These are phyloP conservation scores for Lanius collurio DNA, from an alignment of 2,113 vertebrate genomes.

Conservation along the genomic window DNA sequence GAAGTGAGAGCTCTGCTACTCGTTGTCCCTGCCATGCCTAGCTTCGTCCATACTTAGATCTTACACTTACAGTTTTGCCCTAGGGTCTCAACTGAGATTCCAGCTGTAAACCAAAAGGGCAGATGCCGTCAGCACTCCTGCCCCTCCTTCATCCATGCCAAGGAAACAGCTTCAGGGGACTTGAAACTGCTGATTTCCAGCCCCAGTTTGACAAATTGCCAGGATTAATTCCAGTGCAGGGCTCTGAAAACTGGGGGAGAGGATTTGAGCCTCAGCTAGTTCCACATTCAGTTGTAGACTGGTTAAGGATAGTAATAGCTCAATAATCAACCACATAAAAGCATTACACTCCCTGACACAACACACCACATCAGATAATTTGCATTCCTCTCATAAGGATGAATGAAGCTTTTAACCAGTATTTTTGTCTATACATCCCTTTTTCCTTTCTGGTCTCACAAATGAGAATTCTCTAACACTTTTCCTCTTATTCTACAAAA, in stretches of 20 bases:
- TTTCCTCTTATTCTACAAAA: background rate
- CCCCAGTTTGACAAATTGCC: background rate
- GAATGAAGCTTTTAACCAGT: background rate
- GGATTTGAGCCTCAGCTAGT: background rate
- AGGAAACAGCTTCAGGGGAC: background rate
- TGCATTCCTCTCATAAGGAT: background rate
- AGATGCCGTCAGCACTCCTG: background rate
- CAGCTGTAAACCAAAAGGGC: background rate
- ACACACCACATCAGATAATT: background rate
- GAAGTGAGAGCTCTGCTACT: background rate
- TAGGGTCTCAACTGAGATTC: background rate
- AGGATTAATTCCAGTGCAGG: background rate
- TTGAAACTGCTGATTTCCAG: background rate
- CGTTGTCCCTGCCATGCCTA: background rate
- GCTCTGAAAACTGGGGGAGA: background rate
- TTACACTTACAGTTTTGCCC: background rate
- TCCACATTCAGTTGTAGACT: background rate
- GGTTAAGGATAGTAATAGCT: background rate
- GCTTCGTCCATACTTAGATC: background rate
- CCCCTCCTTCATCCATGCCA: background rate
- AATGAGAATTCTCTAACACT: background rate
- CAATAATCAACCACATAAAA: background rate
- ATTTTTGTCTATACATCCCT: background rate
- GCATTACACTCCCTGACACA: background rate
- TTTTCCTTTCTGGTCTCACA: background rate